Evolutionary conservation across 2,888 invertebrate genomes (phyloP).

Genomic region (Napeogenes inachia): DNA sequence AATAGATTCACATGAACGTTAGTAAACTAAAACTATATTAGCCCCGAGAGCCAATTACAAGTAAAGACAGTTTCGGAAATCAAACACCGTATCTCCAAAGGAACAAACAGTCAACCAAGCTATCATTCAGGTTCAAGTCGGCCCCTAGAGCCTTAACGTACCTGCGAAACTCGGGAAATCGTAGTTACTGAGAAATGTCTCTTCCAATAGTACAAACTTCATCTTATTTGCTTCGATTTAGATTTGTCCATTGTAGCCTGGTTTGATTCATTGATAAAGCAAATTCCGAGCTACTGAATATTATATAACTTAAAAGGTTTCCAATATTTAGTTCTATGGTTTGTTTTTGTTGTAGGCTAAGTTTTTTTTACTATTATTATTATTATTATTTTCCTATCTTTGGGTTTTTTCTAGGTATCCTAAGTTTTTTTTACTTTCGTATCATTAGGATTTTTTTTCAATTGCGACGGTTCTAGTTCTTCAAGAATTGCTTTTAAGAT

Average conservation of each 20-base stretch:
- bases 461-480: too few relatives aligned
- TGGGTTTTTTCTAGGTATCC: too few relatives aligned
- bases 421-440: too few relatives aligned
- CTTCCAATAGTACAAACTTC: background rate
- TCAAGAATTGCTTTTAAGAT: too few relatives aligned
- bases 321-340: too few relatives aligned
- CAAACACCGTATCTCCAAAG: conserved; percentile 20
- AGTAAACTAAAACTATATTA: conserved; percentile 15
- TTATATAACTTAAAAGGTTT: background rate
- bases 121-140: conserved; percentile 21
- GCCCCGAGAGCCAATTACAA: conserved; percentile 22
- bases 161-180: background rate
- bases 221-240: background rate
- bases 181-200: conserved; percentile 1
- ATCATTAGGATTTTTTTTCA: too few relatives aligned
- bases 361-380: too few relatives aligned
- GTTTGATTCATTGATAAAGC: background rate
- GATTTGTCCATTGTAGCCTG: background rate
- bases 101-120: conserved; percentile 25
- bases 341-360: too few relatives aligned
- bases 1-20: background rate
- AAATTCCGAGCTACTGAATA: background rate
- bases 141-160: background rate
- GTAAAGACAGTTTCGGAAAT: conserved; percentile 23
- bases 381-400: too few relatives aligned